A percentile compares a stretch with the other conserved stretches of the same genome.
Conservation (phyloP, 1,140 invertebrate genomes). For the Rhopalosiphum padi region DNA sequence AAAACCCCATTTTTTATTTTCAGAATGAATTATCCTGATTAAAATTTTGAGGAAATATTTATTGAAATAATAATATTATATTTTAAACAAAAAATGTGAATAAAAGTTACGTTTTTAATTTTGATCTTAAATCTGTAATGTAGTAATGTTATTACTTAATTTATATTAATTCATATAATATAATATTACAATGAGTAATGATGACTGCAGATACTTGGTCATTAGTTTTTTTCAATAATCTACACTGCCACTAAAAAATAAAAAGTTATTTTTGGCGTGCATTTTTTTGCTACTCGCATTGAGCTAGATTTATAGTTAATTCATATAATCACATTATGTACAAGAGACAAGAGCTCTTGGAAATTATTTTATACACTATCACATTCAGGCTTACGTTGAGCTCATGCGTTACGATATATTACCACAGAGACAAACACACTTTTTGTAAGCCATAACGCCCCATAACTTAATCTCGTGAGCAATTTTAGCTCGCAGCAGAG, state of each 20-base stretch:
- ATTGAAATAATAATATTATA: no score
- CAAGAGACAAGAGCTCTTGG: neutral
- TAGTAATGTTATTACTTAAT: neutral
- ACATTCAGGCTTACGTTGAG: neutral
- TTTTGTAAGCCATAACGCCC: neutral
- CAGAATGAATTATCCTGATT: no score
- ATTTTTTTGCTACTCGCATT: neutral
- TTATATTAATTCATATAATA: neutral
- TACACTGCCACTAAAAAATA: neutral
- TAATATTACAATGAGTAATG: no score
- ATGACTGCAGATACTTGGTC: neutral
- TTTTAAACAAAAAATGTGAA: neutral
- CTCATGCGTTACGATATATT: neutral
- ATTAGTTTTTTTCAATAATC: neutral
- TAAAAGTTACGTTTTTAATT: neutral
- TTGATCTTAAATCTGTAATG: neutral
- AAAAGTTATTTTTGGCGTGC: neutral
- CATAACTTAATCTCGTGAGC: neutral
- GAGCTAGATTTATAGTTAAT: neutral
- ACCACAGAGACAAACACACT: neutral
- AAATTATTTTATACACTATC: slow-evolving; percentile 2
- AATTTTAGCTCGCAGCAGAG: neutral
- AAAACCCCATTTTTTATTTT: neutral
- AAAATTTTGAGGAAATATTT: no score
- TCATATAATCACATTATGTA: neutral